These are phyloP conservation scores for Lymantria dispar DNA, from an alignment of 2,888 invertebrate genomes.

Conservation along the genomic window DNA sequence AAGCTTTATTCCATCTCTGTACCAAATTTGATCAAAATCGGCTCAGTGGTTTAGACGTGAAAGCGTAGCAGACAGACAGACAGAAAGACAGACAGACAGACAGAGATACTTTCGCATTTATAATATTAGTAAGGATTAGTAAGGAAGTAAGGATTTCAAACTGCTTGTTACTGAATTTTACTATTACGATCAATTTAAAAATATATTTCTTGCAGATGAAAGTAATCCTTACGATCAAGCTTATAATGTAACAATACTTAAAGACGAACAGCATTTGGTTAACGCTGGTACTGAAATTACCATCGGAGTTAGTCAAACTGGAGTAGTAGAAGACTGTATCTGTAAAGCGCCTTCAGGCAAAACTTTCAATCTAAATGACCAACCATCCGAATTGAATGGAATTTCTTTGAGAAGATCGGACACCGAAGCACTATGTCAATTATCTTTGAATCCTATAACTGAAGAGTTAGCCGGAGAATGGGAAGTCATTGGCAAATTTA, in stretches of 20 bases:
- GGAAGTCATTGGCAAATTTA: constrained; percentile 47
- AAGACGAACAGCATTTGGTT: constrained; percentile 22
- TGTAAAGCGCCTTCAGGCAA: constrained; percentile 31
- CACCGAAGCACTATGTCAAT: constrained; percentile 21
- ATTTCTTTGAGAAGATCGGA: constrained; percentile 24
- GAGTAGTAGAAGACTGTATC: constrained; percentile 33
- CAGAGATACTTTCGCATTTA: no score
- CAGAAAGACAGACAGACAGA: no score
- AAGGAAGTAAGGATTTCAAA: no score
- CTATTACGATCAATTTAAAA: background rate
- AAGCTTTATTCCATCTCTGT: no score
- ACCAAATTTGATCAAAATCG: no score
- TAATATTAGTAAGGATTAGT: no score
- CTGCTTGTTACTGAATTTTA: no score
- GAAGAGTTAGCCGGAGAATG: constrained; percentile 40
- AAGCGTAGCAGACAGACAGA: no score
- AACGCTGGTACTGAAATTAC: constrained; percentile 27
- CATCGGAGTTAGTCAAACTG: constrained; percentile 21
- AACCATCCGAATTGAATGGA: constrained; percentile 11
- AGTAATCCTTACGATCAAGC: constrained; percentile 21
- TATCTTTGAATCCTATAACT: constrained; percentile 26
- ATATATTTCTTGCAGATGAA: constrained; percentile 4
- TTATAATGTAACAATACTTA: constrained; percentile 36
- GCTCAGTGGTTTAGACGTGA: no score
- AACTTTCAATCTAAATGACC: constrained; percentile 13